phyloP scores from a whole-genome alignment of 2,113 vertebrate genomes.

The Channa maculata region DNA sequence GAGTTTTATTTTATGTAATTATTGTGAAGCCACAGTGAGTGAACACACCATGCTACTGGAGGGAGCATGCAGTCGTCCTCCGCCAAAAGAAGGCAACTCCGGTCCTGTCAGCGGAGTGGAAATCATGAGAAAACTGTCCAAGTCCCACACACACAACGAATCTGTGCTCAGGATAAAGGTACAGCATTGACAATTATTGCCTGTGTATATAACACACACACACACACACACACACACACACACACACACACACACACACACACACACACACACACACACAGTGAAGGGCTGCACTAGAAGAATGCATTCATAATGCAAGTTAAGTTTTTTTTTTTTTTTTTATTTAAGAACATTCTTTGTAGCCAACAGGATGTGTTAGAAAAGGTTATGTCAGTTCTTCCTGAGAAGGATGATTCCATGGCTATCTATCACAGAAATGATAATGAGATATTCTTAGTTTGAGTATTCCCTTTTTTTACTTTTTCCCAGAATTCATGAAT shows the following conservation, averaged over 20 bases:
- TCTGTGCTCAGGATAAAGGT: slow-evolving; percentile 97
- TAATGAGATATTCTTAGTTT: too few species aligned
- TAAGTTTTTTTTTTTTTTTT: too few species aligned
- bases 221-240: too few species aligned
- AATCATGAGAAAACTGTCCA: slow-evolving; percentile 98
- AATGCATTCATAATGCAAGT: too few species aligned
- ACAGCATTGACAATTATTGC: neutral
- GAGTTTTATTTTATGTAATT: slow-evolving; percentile 65
- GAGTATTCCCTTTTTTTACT: too few species aligned
- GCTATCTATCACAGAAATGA: too few species aligned
- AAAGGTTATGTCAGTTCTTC: neutral
- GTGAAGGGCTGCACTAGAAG: too few species aligned
- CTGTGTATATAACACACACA: neutral
- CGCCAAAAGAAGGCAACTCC: slow-evolving; percentile 87
- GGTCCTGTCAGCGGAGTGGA: slow-evolving; percentile 95
- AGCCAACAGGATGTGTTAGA: neutral
- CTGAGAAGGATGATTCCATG: neutral
- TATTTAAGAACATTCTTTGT: too few species aligned
- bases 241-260: too few species aligned
- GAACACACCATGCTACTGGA: slow-evolving; percentile 98
- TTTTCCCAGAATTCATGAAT: neutral
- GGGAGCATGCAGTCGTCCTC: slow-evolving; percentile 88
- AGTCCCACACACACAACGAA: slow-evolving; percentile 94
- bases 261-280: too few species aligned
- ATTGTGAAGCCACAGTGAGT: slow-evolving; percentile 91